These are phyloP conservation scores for Drosophila navojoa DNA, from an alignment of 1,140 invertebrate species.

Conservation along the genomic window DNA sequence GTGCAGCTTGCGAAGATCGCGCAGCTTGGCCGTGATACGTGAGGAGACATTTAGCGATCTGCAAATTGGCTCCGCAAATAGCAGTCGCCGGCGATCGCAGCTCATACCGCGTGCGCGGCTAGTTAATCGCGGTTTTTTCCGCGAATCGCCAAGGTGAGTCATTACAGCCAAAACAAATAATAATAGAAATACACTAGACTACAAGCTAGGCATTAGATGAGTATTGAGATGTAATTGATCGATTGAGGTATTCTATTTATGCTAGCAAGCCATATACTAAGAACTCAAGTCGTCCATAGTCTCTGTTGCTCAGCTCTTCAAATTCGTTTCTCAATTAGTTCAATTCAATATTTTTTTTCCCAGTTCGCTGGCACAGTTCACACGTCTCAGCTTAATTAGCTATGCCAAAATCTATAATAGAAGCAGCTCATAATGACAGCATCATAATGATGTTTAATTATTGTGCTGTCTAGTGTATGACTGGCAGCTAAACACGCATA, in stretches of 20 bases:
- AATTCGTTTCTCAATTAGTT: neutral
- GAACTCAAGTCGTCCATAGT: too few species aligned
- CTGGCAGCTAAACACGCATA: conserved; percentile 57
- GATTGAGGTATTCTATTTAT: too few species aligned
- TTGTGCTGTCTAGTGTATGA: conserved; percentile 49
- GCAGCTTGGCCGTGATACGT: conserved; percentile 90
- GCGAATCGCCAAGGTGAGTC: conserved; percentile 84
- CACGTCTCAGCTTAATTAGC: conserved; percentile 30
- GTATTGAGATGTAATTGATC: too few species aligned
- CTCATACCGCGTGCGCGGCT: conserved; percentile 90
- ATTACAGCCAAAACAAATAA: conserved; percentile 22
- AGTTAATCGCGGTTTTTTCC: conserved; percentile 89
- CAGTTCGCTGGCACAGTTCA: conserved; percentile 22
- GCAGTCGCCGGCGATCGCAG: conserved; percentile 87
- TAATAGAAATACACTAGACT: conserved; percentile 8
- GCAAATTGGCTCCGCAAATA: conserved; percentile 86
- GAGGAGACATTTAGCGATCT: conserved; percentile 89
- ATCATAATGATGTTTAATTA: conserved; percentile 4
- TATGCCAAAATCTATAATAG: conserved; percentile 22
- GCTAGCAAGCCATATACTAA: too few species aligned
- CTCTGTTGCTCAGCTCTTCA: neutral
- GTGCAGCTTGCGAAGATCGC: conserved; percentile 88
- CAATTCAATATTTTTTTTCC: conserved; percentile 6
- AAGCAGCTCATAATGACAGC: conserved; percentile 17
- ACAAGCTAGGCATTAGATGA: conserved; percentile 1